Evolutionary conservation across 2,113 vertebrate species (phyloP).

Genomic region (Orthonyx spaldingii): DNA sequence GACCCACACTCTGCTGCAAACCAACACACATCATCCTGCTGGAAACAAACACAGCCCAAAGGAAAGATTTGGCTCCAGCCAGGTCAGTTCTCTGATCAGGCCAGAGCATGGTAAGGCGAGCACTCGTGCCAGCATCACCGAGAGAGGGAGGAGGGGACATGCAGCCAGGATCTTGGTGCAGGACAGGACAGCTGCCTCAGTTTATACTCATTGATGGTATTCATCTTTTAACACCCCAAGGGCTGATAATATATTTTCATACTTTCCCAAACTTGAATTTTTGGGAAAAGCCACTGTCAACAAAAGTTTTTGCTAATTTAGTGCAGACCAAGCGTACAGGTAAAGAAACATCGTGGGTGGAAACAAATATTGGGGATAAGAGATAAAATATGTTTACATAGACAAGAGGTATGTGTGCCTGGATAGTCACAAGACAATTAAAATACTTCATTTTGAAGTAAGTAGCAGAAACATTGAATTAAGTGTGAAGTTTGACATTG

Average conservation of each 20-base stretch:
- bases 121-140: rapidly evolving
- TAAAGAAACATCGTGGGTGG: background rate
- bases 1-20: background rate
- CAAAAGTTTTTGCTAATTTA: background rate
- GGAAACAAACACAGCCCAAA: background rate
- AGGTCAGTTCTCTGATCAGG: background rate
- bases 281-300: background rate
- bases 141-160: background rate
- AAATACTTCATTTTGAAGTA: constrained; percentile 6
- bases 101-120: background rate
- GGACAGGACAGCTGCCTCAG: background rate
- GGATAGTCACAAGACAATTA: background rate
- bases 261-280: background rate
- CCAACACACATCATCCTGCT: background rate
- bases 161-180: background rate
- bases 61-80: background rate
- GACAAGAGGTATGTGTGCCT: background rate
- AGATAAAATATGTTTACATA: background rate
- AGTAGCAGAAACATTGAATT: background rate
- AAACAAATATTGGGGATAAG: background rate
- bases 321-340: background rate
- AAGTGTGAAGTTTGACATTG: background rate
- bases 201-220: background rate
- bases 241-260: background rate
- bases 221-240: background rate